These are phyloP conservation scores for Chloromyia formosa DNA, from an alignment of 2,888 invertebrate genomes.

Conservation along the genomic window DNA sequence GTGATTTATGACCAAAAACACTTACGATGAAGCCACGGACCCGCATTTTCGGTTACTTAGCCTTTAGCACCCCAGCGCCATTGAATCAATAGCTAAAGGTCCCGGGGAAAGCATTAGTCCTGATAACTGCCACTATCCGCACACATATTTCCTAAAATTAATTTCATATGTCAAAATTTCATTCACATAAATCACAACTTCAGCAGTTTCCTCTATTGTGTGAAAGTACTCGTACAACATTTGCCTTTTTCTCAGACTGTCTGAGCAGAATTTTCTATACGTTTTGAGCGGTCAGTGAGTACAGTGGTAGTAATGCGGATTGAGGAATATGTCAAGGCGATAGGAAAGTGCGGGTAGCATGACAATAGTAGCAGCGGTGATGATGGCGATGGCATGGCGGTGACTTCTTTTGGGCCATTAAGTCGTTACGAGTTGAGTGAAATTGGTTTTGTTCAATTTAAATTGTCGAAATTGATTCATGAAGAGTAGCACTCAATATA, in stretches of 20 bases:
- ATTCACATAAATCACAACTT: constrained; percentile 44
- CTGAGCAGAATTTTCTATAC: no score
- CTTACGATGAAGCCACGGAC: constrained; percentile 46
- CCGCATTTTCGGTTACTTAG: constrained; percentile 43
- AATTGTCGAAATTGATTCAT: no score
- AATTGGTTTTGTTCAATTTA: no score
- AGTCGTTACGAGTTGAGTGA: no score
- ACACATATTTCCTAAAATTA: constrained; percentile 44
- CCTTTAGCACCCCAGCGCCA: constrained; percentile 26
- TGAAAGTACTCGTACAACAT: constrained; percentile 14
- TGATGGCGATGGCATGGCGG: no score
- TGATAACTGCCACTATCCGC: constrained; percentile 24
- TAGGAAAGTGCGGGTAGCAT: no score
- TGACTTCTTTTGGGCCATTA: no score
- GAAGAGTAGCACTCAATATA: no score
- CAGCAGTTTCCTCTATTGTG: background rate
- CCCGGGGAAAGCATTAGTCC: background rate
- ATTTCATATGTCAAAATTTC: constrained; percentile 47
- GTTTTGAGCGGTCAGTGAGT: no score
- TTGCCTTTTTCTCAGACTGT: constrained; percentile 4
- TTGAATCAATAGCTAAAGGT: background rate
- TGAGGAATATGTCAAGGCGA: no score
- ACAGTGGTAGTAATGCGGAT: no score
- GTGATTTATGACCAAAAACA: constrained; percentile 46
- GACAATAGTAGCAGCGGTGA: no score